Evolutionary conservation across 2,797 vertebrate species (phyloP).

Genomic region (Selene dorsalis): DNA sequence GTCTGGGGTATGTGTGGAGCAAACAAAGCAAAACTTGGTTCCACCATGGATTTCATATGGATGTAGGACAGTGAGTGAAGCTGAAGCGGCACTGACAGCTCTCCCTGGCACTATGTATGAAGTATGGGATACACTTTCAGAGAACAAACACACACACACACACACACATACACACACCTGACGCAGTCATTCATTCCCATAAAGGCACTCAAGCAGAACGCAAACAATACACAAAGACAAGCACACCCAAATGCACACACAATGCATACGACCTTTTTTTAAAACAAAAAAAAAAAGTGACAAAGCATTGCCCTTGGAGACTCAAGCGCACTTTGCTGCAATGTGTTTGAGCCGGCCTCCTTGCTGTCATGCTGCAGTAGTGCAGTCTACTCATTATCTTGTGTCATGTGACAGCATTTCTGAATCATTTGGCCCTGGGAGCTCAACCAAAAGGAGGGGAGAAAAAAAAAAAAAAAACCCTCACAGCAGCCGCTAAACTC

Average conservation of each 20-base stretch:
- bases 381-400: slow-evolving; percentile 75
- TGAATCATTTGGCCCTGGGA: slow-evolving; percentile 81
- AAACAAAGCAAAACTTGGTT: slow-evolving; percentile 49
- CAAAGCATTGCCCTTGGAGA: slow-evolving; percentile 72
- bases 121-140: slow-evolving; percentile 28
- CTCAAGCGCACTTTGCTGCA: slow-evolving; percentile 67
- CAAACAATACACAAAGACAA: slow-evolving; percentile 6
- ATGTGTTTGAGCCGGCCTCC: slow-evolving; percentile 67
- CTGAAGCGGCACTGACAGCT: slow-evolving; percentile 40
- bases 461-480: slow-evolving; percentile 30
- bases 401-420: slow-evolving; percentile 78
- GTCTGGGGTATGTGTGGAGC: slow-evolving; percentile 23
- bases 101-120: slow-evolving; percentile 60
- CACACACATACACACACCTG: neutral
- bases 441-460: slow-evolving; percentile 60
- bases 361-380: slow-evolving; percentile 74
- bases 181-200: slow-evolving; percentile 16
- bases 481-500: slow-evolving; percentile 67
- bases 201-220: slow-evolving; percentile 24
- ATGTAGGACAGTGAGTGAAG: slow-evolving; percentile 46
- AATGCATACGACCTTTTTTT: slow-evolving; percentile 16
- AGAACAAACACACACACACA: slow-evolving; percentile 10
- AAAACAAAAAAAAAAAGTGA: no score
- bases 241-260: slow-evolving; percentile 20
- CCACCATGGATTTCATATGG: slow-evolving; percentile 36